A percentile compares a stretch with the other conserved stretches of the same genome.
Conservation (phyloP, 2,113 vertebrate species). For the Meleagris gallopavo region DNA sequence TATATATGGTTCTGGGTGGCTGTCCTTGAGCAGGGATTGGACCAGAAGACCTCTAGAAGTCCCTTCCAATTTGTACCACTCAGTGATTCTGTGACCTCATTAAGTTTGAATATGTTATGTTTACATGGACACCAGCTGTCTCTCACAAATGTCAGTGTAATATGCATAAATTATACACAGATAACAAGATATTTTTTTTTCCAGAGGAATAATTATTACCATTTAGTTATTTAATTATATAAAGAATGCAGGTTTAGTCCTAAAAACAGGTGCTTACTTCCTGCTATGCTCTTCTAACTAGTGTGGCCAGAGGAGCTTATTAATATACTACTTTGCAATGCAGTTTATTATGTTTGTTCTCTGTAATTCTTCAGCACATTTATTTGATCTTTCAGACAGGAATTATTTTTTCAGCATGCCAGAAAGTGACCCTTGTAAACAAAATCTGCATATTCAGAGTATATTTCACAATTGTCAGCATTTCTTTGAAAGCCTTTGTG, state of each 20-base stretch:
- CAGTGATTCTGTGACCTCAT: background rate
- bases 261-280: background rate
- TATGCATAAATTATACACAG: background rate
- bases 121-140: background rate
- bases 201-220: background rate
- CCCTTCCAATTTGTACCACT: background rate
- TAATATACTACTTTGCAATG: slow-evolving; percentile 23
- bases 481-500: slow-evolving; percentile 55
- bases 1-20: background rate
- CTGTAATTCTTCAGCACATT: slow-evolving; percentile 41
- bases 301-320: background rate
- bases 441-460: slow-evolving; percentile 45
- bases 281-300: slow-evolving; percentile 5
- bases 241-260: background rate
- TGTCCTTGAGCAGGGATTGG: background rate
- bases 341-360: slow-evolving; percentile 62
- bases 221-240: slow-evolving; percentile 21
- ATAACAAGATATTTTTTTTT: slow-evolving; percentile 9
- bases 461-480: slow-evolving; percentile 34
- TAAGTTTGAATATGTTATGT: background rate
- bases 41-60: background rate
- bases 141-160: background rate
- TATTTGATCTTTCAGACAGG: slow-evolving; percentile 67
- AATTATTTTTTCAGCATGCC: slow-evolving; percentile 61
- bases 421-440: slow-evolving; percentile 65